phyloP scores from a whole-genome alignment of 2,113 vertebrate genomes.

The Ageneiosus marmoratus region DNA sequence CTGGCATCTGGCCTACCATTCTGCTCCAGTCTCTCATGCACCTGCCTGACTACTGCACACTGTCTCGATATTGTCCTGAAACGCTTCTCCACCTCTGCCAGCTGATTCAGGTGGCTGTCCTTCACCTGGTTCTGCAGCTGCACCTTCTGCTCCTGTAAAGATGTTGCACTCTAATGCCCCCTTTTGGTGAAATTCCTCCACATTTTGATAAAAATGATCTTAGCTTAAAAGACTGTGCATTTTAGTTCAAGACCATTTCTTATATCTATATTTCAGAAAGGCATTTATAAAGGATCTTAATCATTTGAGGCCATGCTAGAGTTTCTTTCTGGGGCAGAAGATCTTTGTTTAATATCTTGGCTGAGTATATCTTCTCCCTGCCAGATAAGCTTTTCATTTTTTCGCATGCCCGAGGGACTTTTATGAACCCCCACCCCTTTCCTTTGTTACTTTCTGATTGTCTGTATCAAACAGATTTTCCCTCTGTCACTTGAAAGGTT shows the following conservation, averaged over 20 bases:
- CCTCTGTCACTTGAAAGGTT: conserved; percentile 65
- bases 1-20: conserved; percentile 75
- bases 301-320: not conserved
- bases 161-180: conserved; percentile 25
- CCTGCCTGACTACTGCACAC: conserved; percentile 79
- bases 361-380: conserved; percentile 44
- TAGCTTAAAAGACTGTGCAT: not conserved
- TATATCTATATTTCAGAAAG: not conserved
- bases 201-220: conserved; percentile 8
- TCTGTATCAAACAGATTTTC: conserved; percentile 71
- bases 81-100: conserved; percentile 86
- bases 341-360: conserved; percentile 55
- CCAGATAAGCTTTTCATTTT: conserved; percentile 60
- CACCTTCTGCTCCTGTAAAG: conserved; percentile 85
- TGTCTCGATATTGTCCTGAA: conserved; percentile 78
- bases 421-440: conserved; percentile 60
- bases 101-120: conserved; percentile 84
- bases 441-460: conserved; percentile 72
- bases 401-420: conserved; percentile 60
- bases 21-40: conserved; percentile 82
- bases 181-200: conserved; percentile 34
- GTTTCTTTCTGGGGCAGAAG: conserved; percentile 37
- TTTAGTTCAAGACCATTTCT: not conserved
- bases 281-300: not conserved
- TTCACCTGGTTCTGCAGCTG: conserved; percentile 81